Evolutionary conservation across 2,113 vertebrate species (phyloP), one percentile per base, ranked within the genome.

Genomic region (Apodemus sylvaticus): DNA sequence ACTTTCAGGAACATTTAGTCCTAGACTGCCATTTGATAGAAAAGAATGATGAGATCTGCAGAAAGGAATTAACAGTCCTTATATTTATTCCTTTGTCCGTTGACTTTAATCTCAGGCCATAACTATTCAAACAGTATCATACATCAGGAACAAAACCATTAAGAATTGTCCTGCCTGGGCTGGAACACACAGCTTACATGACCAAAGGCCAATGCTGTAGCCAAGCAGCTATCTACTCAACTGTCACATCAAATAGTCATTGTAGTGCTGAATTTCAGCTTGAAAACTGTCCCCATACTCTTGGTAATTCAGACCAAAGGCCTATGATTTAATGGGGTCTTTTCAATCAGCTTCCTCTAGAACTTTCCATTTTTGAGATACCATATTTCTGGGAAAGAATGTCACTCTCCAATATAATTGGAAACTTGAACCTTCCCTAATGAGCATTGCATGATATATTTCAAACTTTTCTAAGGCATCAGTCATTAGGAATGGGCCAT

Each of bases 11-110:
- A 19, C 9, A 34, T 90, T 64, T 94, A 74, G 24, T 68, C 24
- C 31, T 20, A 71, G 86, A 68, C 0, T 42, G 36, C 73, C 19
- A 76, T 87, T 68, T 91, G 66, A 86, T 48, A 34, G 36, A 86
- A 77, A 93, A 93, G 36, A 86, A 93, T 90, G 91, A 53, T 36
- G 11, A 96, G 51, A 53, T 3, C 2, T 17, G 2, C 6, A 36
- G 85, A 94, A 88, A 20, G 39, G 26, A 91, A 90, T 90, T 51
- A 92, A 93, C 34, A 81, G 19, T 73, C 24, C 55, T 83, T 78
- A 53, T 86, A 17, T 51, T 94, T 79, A 74, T 85, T 82, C 34
- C 7, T 89, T 0, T 71, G 20, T 6, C 7, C 26, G 36, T 71
- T 94, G 20, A 66, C 58, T 96, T 91, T 66, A 74, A 81, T 89